Percentiles rank a stretch among this genome's conserved stretches.
Conservation (phyloP, 2,797 vertebrate species). For the Babyrousa celebensis region DNA sequence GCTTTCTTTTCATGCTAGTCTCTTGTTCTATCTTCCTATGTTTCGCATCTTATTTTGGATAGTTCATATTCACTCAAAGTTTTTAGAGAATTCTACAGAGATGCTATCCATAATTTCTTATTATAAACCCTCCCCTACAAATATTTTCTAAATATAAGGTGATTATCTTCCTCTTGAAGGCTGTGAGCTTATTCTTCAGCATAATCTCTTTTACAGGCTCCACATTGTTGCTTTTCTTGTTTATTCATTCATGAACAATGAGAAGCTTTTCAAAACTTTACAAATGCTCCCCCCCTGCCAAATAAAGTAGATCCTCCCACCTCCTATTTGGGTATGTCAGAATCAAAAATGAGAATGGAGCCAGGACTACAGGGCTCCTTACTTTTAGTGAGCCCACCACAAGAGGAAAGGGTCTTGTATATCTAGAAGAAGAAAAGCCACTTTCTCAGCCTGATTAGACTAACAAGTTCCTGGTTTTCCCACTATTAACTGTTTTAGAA, state of each 20-base stretch:
- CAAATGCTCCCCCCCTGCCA: neutral
- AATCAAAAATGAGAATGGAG: slow-evolving; percentile 12
- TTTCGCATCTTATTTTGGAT: slow-evolving; percentile 35
- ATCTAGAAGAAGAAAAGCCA: slow-evolving; percentile 1
- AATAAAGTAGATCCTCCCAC: neutral
- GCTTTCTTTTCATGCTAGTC: slow-evolving; percentile 16
- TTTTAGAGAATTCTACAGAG: slow-evolving; percentile 55
- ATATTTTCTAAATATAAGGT: slow-evolving; percentile 70
- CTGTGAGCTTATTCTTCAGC: slow-evolving; percentile 1
- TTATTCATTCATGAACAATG: slow-evolving; percentile 57
- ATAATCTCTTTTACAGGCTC: neutral
- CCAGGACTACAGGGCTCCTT: neutral
- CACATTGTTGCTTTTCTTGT: slow-evolving; percentile 39
- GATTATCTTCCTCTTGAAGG: neutral
- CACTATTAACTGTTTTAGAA: neutral
- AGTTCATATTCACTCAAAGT: slow-evolving; percentile 19
- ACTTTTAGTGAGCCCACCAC: neutral
- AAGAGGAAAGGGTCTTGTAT: neutral
- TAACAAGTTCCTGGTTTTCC: slow-evolving; percentile 19
- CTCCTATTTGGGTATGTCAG: neutral
- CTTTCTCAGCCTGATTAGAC: slow-evolving; percentile 41
- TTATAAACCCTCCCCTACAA: neutral
- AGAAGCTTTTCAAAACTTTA: slow-evolving; percentile 66
- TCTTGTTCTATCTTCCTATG: neutral
- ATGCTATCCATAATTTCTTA: neutral